Evolutionary conservation across 2,888 invertebrate genomes (phyloP), one percentile per base, ranked within the genome.

Genomic region (Opisthograptis luteolata): DNA sequence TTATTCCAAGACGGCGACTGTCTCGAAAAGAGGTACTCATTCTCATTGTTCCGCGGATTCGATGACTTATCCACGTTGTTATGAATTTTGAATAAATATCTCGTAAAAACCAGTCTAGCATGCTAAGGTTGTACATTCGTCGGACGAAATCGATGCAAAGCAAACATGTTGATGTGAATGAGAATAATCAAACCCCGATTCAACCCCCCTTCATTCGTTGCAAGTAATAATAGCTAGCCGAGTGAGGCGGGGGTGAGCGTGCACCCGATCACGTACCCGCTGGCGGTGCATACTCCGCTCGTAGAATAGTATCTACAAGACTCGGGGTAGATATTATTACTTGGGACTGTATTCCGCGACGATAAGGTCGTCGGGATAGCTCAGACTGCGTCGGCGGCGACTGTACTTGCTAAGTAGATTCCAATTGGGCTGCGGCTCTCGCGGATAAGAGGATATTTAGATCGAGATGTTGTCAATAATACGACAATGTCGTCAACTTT

Each of bases 151-250:
- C 87, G 87, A 88, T 86, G 85, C 79, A 81, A 81, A 66, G 79
- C 83, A 82, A 83, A 83, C 84, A 86, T 79, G 82, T 84, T 84
- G 82, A 87, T 87, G 82, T 81, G 86, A 81, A 83, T 84, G 87
- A 79, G 85, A 85, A 86, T 87, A 84, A 85, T 85, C 81, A 81
- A 80, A 77, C 76, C 78, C 78, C 76, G 76, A 78, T 76, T 73
- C 79, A 73, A 79, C 82, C 86, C 84, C 81, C 77, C 70, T 66
- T 64, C 66, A 64, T 69, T 66, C 70, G 68, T 62, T 68, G 69
- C 74, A 68, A 73, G 82, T 81, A 84, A 85, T 86, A 87, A 85
- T 84, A 80, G 76, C 76, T 75, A 60, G 69, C 36, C 51, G 54
- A 48, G 55, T 46, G 47, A 49, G 68, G 73, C 65, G 70, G 66